Evolutionary conservation across 1,140 invertebrate species (phyloP).

Genomic region (Ceratoteleas bidentatus): DNA sequence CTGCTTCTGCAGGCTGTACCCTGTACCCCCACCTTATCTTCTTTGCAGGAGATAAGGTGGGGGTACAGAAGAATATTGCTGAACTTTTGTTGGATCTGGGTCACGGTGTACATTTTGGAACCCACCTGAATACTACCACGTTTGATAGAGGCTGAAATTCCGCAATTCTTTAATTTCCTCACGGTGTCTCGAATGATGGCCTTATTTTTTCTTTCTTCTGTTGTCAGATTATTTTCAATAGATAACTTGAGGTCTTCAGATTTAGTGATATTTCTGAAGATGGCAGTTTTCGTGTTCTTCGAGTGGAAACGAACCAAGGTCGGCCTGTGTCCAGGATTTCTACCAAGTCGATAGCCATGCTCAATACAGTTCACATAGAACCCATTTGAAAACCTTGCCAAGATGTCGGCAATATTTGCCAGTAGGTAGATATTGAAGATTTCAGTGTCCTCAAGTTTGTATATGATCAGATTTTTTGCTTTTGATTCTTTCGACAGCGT

Average conservation of each 20-base stretch:
- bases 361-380: neutral
- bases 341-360: neutral
- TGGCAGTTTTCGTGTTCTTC: neutral
- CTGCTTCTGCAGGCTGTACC: no score
- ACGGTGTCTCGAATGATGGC: neutral
- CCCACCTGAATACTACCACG: neutral
- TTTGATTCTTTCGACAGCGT: constrained; percentile 1
- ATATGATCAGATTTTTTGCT: constrained; percentile 1
- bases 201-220: neutral
- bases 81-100: neutral
- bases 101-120: neutral
- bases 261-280: constrained; percentile 4
- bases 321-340: neutral
- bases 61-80: neutral
- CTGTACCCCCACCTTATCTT: no score
- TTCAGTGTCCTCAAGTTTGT: constrained; percentile 1
- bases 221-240: neutral
- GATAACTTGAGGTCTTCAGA: neutral
- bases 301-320: neutral
- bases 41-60: neutral
- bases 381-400: neutral
- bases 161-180: neutral
- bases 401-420: neutral
- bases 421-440: constrained; percentile 1
- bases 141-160: neutral